Evolutionary conservation across 1,140 invertebrate species (phyloP).

Genomic region (Procambarus clarkii): DNA sequence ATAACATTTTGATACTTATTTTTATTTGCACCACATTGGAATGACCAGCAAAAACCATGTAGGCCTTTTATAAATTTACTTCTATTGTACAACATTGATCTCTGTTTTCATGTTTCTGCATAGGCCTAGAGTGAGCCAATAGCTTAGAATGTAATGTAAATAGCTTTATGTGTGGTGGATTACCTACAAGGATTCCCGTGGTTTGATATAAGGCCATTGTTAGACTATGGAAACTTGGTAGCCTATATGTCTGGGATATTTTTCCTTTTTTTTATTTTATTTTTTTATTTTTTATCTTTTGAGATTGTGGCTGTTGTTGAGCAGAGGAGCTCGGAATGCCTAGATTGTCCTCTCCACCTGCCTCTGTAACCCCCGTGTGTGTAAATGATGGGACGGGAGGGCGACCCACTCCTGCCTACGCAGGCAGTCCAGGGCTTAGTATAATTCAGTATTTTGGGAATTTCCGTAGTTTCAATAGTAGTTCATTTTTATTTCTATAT

Average conservation of each 20-base stretch:
- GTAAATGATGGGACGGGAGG: constrained; percentile 25
- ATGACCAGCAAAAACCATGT: constrained; percentile 65
- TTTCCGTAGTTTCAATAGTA: neutral
- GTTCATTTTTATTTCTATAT: neutral
- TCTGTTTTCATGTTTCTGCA: constrained; percentile 64
- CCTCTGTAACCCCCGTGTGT: constrained; percentile 50
- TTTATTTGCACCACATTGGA: constrained; percentile 61
- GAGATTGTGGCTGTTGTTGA: constrained; percentile 64
- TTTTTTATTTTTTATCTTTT: constrained; percentile 32
- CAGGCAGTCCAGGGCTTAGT: neutral
- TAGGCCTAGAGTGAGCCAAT: constrained; percentile 64
- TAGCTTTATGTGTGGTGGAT: constrained; percentile 66
- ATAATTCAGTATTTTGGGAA: neutral
- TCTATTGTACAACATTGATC: constrained; percentile 58
- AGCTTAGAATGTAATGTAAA: constrained; percentile 66
- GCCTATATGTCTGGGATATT: constrained; percentile 61
- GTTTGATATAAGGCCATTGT: constrained; percentile 55
- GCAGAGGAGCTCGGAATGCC: constrained; percentile 57
- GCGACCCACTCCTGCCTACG: neutral
- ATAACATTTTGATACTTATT: constrained; percentile 61
- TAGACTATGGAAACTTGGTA: constrained; percentile 58
- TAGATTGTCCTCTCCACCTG: constrained; percentile 56
- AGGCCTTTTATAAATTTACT: constrained; percentile 65
- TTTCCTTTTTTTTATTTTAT: too few relatives aligned
- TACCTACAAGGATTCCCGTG: constrained; percentile 58